phyloP scores from a whole-genome alignment of 2,888 invertebrate species.

The Lasioglossum oenotherae region DNA sequence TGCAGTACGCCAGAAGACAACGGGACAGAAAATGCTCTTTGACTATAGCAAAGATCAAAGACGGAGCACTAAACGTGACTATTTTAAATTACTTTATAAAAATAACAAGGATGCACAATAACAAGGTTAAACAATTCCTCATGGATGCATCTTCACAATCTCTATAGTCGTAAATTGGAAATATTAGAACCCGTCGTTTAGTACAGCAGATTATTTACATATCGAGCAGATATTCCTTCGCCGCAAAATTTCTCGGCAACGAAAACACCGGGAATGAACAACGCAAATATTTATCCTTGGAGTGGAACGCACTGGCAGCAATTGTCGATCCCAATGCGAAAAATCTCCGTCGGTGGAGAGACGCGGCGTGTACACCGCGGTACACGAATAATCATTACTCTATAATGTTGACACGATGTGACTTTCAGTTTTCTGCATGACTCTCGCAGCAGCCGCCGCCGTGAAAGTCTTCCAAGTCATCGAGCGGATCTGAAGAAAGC shows the following conservation, averaged over 20 bases:
- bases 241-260: background rate
- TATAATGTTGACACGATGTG: constrained; percentile 58
- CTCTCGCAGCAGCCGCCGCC: constrained; percentile 26
- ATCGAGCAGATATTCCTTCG: background rate
- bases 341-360: background rate
- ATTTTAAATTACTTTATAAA: no score
- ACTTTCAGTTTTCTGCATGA: constrained; percentile 66
- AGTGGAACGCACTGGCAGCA: constrained; percentile 14
- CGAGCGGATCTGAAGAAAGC: constrained; percentile 63
- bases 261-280: background rate
- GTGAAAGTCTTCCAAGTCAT: constrained; percentile 66
- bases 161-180: no score
- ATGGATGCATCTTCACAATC: no score
- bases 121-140: no score
- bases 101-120: no score
- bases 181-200: no score
- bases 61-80: no score
- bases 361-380: constrained; percentile 14
- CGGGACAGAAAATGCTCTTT: no score
- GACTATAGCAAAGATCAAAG: no score
- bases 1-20: no score
- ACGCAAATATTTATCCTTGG: constrained; percentile 40
- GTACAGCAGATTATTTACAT: no score
- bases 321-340: background rate
- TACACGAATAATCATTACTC: constrained; percentile 53